phyloP scores from a whole-genome alignment of 1,140 invertebrate genomes.

The Drosophila azteca region DNA sequence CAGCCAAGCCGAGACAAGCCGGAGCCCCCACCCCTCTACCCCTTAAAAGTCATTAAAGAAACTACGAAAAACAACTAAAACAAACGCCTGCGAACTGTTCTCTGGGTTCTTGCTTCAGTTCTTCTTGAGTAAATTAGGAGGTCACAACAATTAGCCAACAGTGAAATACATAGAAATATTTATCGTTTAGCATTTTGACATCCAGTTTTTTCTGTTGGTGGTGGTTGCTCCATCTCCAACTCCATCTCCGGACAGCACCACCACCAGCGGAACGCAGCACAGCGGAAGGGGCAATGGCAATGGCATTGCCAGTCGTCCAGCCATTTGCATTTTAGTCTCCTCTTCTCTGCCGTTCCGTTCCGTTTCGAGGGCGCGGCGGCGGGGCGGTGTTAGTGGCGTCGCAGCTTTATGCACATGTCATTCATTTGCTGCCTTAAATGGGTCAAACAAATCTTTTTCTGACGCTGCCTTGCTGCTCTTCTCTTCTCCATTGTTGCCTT shows the following conservation, averaged over 20 bases:
- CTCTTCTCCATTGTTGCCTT: conserved; percentile 19
- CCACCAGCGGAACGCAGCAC: conserved; percentile 9
- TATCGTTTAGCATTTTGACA: conserved; percentile 79
- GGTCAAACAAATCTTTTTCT: conserved; percentile 76
- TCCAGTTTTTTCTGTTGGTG: conserved; percentile 38
- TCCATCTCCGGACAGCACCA: conserved; percentile 1
- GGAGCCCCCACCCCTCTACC: too few relatives aligned
- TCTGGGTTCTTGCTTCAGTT: conserved; percentile 44
- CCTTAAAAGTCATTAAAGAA: conserved; percentile 56
- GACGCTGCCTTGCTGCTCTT: conserved; percentile 19
- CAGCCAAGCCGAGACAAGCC: conserved; percentile 50
- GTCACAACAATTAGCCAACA: conserved; percentile 84
- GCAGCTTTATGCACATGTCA: conserved; percentile 78
- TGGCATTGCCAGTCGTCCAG: conserved; percentile 50
- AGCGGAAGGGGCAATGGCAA: conserved; percentile 27
- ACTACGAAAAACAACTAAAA: conserved; percentile 43
- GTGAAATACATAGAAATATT: conserved; percentile 72
- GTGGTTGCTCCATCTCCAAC: conserved; percentile 22
- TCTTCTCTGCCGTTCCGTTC: too few relatives aligned
- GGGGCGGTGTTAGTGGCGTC: conserved; percentile 30
- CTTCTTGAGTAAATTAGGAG: conserved; percentile 83
- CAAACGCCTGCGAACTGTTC: conserved; percentile 31
- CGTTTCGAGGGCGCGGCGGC: not conserved
- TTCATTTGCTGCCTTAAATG: conserved; percentile 62
- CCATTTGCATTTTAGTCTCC: conserved; percentile 70